A percentile compares a stretch with the other conserved stretches of the same genome.
Conservation (phyloP, 2,888 invertebrate genomes). For the Cinara cedri region DNA sequence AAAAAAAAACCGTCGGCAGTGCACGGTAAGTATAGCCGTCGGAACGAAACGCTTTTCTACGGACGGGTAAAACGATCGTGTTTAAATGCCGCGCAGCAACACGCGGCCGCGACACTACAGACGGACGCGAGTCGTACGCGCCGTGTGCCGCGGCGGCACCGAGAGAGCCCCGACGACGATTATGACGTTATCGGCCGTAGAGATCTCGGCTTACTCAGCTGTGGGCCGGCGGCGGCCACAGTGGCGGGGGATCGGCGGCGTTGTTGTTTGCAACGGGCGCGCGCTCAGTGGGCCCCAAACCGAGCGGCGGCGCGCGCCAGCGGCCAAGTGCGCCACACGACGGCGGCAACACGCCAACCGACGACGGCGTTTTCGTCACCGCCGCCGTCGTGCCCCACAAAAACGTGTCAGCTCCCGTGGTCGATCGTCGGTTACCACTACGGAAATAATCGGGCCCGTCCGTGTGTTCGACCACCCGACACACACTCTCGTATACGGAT, state of each 20-base stretch:
- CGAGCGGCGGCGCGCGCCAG: slow-evolving; percentile 40
- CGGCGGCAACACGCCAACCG: slow-evolving; percentile 45
- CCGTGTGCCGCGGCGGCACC: neutral
- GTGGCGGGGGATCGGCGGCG: slow-evolving; percentile 29
- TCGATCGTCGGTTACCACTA: neutral
- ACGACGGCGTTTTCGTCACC: neutral
- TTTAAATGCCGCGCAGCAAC: too few relatives aligned
- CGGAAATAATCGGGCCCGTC: neutral
- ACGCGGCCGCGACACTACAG: neutral
- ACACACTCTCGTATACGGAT: too few relatives aligned
- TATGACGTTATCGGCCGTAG: slow-evolving; percentile 52
- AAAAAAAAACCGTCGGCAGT: neutral
- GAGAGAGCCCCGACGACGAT: slow-evolving; percentile 30
- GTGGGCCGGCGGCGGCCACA: slow-evolving; percentile 40
- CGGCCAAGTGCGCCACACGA: slow-evolving; percentile 49
- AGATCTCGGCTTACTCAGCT: slow-evolving; percentile 56
- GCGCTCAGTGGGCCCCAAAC: slow-evolving; percentile 54
- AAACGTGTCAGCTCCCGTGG: neutral
- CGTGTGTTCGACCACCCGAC: neutral
- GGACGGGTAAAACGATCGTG: too few relatives aligned
- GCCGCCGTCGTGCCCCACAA: neutral
- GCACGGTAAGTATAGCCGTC: too few relatives aligned
- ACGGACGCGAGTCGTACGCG: slow-evolving; percentile 2
- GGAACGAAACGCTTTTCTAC: too few relatives aligned
- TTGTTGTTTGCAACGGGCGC: slow-evolving; percentile 53